phyloP scores from a whole-genome alignment of 2,888 invertebrate genomes.

The Hypercompe scribonia region DNA sequence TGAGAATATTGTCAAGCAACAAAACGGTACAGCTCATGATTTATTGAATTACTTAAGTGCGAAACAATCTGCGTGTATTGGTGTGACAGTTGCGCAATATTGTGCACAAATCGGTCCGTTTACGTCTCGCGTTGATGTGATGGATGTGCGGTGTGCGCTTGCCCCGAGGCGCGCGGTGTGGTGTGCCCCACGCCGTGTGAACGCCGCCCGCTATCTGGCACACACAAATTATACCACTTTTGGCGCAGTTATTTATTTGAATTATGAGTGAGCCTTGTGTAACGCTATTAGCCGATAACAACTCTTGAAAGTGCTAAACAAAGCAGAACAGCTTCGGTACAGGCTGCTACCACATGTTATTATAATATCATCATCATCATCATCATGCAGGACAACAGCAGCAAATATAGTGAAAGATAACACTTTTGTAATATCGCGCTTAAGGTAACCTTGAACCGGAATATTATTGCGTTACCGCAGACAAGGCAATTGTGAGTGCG shows the following conservation, averaged over 20 bases:
- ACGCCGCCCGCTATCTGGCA: conserved; percentile 51
- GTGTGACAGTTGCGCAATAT: conserved; percentile 46
- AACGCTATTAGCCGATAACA: conserved; percentile 51
- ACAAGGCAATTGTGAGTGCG: background rate
- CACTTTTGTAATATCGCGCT: background rate
- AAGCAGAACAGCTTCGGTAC: background rate
- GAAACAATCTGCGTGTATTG: background rate
- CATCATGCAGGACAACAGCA: background rate
- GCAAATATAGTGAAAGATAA: background rate
- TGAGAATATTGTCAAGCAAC: background rate
- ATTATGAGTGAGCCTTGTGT: conserved; percentile 57
- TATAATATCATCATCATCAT: conserved; percentile 4
- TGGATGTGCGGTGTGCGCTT: conserved; percentile 46
- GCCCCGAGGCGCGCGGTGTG: conserved; percentile 35
- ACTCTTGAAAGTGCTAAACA: conserved; percentile 20
- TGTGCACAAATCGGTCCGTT: conserved; percentile 18
- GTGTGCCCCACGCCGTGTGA: conserved; percentile 50
- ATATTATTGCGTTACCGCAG: background rate
- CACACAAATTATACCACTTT: conserved; percentile 62
- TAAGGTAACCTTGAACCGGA: background rate
- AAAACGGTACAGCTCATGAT: background rate
- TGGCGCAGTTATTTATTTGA: conserved; percentile 61
- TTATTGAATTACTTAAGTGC: background rate
- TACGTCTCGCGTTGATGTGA: conserved; percentile 46
- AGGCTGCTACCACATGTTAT: background rate